Base-by-base conservation (phyloP, 2,797 vertebrate genomes). In the Periophthalmus magnuspinnatus region DNA sequence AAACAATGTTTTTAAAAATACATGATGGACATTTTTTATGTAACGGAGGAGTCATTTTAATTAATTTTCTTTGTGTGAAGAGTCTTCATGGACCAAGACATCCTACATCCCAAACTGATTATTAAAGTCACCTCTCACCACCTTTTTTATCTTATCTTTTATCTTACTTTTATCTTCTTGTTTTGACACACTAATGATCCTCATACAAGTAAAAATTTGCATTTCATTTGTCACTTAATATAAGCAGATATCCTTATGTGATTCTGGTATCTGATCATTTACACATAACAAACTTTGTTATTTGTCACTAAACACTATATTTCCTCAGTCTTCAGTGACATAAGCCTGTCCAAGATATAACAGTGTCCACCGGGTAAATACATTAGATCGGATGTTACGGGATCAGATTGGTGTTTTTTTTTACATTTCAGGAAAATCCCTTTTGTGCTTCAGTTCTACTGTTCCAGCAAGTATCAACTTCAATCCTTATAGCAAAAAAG, bases 361-460 rank as follows among this genome's bases (percentile, higher is more conserved):
- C 56, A 41, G 7, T 45, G 72, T 72, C 74, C 64, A 71, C 41
- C 52, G 69, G 65, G 47, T 50, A 21, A 67, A 76, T 70, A 11
- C 69, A 54, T 70, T 32, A 57, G 77, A 75, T 80, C 33, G 48
- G 34, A 81, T 57, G 11, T 69, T 87, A 81, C 19, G 72, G 62
- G 73, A 74, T 70, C 81, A 86, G 17, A 80, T 74, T 79, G 58
- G 11, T 67, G 67, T 68, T 81, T 85, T 81, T 85, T 81, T 65
- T 65, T 80, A 60, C 28, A 66, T 88, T 80, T 79, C 82, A 81
- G 84, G 75, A 83, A 90, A 85, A 81, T 71, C 72, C 76, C 83
- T 52, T 2, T 50, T 19, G 48, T 52, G 32, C 65, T 79, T 72
- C 59, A 54, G 19, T 72, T 71, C 33, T 58, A 80, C 60, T 36